Base-by-base conservation (phyloP, 1,140 invertebrate genomes). In the Aplysia californica region DNA sequence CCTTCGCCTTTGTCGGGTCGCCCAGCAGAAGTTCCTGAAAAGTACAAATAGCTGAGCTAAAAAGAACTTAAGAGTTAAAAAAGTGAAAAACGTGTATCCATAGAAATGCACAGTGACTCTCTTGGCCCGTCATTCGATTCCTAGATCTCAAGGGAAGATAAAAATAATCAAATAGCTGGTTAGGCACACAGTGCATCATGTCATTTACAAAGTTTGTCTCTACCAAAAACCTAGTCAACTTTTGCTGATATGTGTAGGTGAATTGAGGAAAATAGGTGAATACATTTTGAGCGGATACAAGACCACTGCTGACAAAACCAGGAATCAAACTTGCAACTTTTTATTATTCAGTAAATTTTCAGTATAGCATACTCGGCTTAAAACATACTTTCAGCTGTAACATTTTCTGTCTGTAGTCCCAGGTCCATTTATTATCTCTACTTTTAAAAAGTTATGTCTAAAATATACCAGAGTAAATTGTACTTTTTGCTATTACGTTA, bases 1-100 rank as follows among this genome's bases (percentile, higher is more conserved):
- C 89, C 82, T 93, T 94, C 0, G 98, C 98, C 91, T 99, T 99
- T 0, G 93, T 93, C 6, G 97, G 92, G 90, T 99, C 96, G 44
- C 97, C 97, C 64, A 96, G 91, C 6, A 99, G 90, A 38, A 96
- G 92, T 87, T 98, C 96, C 94, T 96, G 87, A 67, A 91, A 91
- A 59, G 79, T 80, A 41, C 68, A 80, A 38, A n/a, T 36, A 50
- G 10, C 10, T 50, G 44, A 50, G n/a, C 44, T 50, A 50, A 50
- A 50, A 50, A 50, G 44, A 10, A 50, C n/a, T 50, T 50, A n/a
- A 50, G 44, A 50, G 15, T 50, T n/a, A 50, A 10, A 50, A 50
- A 50, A 50, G 44, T 50, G 44, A 50, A 50, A 50, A 10, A 50
- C n/a, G 44, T 50, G 15, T n/a, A 50, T n/a, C 15, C 44, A 50